A percentile compares a stretch with the other conserved stretches of the same genome.
Evolutionary conservation across 1,140 invertebrate species (phyloP).

Genomic region (Pentalonia nigronervosa): DNA sequence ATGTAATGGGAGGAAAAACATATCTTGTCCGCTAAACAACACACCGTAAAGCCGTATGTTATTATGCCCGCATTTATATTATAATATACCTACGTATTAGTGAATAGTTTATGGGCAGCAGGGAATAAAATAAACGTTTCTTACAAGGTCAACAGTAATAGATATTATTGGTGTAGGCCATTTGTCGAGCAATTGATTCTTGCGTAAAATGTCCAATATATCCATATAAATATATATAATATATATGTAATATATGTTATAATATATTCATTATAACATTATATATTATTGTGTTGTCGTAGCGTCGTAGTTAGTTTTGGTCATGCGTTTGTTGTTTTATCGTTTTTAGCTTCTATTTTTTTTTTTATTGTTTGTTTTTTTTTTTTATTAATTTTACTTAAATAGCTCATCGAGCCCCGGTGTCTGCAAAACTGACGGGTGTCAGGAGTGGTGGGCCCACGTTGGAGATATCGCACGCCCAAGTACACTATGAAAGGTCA

Average conservation of each 20-base stretch:
- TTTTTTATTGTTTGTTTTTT: conserved; percentile 33
- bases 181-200: conserved; percentile 33
- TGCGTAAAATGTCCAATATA: conserved; percentile 48
- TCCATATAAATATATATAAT: no score
- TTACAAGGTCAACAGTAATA: conserved; percentile 36
- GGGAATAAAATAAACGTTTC: background rate
- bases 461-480: conserved; percentile 78
- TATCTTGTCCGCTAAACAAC: background rate
- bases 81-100: background rate
- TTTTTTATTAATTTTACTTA: conserved; percentile 53
- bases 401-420: conserved; percentile 68
- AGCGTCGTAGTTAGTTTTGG: conserved; percentile 23
- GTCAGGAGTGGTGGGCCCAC: conserved; percentile 68
- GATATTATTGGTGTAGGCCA: conserved; percentile 29
- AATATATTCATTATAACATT: no score
- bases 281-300: conserved; percentile 24
- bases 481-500: conserved; percentile 84
- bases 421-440: conserved; percentile 68
- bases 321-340: conserved; percentile 46
- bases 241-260: no score
- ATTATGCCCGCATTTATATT: background rate
- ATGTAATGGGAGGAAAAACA: background rate
- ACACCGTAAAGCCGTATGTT: conserved; percentile 3
- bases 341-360: conserved; percentile 26
- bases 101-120: background rate